Conservation (phyloP, 2,113 vertebrate genomes). For the Ivindomyrus marchei region DNA sequence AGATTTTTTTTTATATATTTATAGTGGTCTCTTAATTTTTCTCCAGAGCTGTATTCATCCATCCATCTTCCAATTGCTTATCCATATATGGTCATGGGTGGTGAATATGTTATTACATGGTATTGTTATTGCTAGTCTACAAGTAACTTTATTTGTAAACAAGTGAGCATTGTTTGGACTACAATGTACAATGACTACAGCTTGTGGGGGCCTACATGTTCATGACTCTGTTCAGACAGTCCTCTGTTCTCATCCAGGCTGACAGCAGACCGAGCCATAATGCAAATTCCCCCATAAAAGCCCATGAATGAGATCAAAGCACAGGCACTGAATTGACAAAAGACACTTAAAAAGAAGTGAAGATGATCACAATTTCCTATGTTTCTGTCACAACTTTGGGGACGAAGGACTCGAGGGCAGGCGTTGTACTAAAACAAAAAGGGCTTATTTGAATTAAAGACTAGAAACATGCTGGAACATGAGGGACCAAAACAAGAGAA, state of each 20-base stretch:
- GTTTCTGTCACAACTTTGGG: background rate
- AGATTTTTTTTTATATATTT: background rate
- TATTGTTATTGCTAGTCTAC: background rate
- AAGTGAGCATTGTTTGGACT: background rate
- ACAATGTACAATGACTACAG: background rate
- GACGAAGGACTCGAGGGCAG: background rate
- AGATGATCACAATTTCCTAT: background rate
- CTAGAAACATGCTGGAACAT: background rate
- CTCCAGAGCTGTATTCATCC: background rate
- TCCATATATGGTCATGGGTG: background rate
- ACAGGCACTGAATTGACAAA: conserved; percentile 9
- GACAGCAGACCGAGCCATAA: background rate
- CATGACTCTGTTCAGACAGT: background rate
- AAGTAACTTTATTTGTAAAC: background rate
- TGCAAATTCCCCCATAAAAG: conserved; percentile 4
- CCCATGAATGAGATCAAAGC: conserved; percentile 15
- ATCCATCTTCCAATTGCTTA: background rate
- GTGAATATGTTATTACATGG: background rate
- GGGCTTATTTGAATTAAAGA: background rate
- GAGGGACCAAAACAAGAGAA: background rate
- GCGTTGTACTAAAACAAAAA: background rate
- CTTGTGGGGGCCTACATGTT: background rate
- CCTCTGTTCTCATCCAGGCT: background rate
- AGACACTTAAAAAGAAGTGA: background rate
- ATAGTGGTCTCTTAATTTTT: background rate